Evolutionary conservation across 2,888 invertebrate species (phyloP), one percentile per base, ranked within the genome.

Genomic region (Drosophila barbarae): DNA sequence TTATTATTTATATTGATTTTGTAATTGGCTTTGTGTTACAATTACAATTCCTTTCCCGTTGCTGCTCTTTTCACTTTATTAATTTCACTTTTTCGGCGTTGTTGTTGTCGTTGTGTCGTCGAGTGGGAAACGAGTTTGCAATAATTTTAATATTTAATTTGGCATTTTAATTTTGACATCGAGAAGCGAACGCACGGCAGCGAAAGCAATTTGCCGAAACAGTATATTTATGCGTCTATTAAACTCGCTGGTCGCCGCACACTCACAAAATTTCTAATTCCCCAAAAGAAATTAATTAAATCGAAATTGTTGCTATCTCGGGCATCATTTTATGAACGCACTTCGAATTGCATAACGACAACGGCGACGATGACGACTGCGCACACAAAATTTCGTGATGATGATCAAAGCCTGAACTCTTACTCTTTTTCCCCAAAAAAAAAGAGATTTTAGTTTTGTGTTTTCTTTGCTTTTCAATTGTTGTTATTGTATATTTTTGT

Each of bases 311-410:
- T 51, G 60, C 58, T 72, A 15, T 44, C 56, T 53, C 55, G 52
- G 32, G 30, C 46, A 32, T 46, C 63, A 61, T 67, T 76, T 72
- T 73, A 69, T 65, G 71, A 58, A 82, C 74, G 70, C 81, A 78
- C 84, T 84, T 73, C 71, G 46, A 73, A 66, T 81, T 84, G 79
- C 84, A 83, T 83, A 79, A 84, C 79, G 66, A 57, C 64, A 36
- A 73, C 41, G 41, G 13, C 6, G 42, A 28, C 15, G 44, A 28
- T 10, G 44, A 47, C 46, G 30, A 47, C 72, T 60, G 72, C 77
- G 77, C 72, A 65, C 72, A 74, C 72, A 65, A 65, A 66, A 64
- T 49, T 64, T 72, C 58, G 53, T 76, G 49, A 50, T 67, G 47
- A 46, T 67, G 47, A 46, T 55, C 64, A 61, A 23, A 18, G 68